A percentile compares a stretch with the other conserved stretches of the same genome.
These are phyloP conservation scores for Byasa hedistus DNA, from an alignment of 2,888 invertebrate species.

Conservation along the genomic window DNA sequence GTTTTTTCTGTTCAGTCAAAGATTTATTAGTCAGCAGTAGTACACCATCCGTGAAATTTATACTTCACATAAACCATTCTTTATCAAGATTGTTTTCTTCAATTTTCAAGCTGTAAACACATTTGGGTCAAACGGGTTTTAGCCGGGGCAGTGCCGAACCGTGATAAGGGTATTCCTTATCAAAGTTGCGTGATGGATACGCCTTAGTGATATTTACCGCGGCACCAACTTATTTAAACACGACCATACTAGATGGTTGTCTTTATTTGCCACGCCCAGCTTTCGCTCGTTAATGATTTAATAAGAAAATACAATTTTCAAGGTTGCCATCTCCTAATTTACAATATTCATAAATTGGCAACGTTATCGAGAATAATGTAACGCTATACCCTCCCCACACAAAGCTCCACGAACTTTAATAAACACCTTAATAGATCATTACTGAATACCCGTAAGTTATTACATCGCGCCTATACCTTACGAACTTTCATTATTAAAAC, in stretches of 20 bases:
- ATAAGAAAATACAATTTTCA: constrained; percentile 28
- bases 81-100: constrained; percentile 26
- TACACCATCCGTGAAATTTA: constrained; percentile 12
- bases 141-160: constrained; percentile 1
- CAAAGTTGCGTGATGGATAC: constrained; percentile 16
- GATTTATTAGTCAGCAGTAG: constrained; percentile 9
- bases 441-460: background rate
- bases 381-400: constrained; percentile 6
- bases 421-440: constrained; percentile 13
- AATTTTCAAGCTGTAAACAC: constrained; percentile 17
- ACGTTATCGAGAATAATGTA: constrained; percentile 5
- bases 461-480: background rate
- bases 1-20: background rate
- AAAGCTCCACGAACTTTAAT: constrained; percentile 12
- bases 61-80: constrained; percentile 17
- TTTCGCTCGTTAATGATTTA: constrained; percentile 27
- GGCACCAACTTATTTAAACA: constrained; percentile 12
- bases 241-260: constrained; percentile 10
- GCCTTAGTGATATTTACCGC: constrained; percentile 2
- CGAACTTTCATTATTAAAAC: background rate
- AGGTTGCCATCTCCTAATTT: constrained; percentile 26
- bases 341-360: constrained; percentile 31
- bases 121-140: constrained; percentile 15
- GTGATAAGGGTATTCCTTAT: constrained; percentile 20
- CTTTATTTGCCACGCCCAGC: constrained; percentile 15